phyloP scores from a whole-genome alignment of 2,113 vertebrate species.

The Cygnus atratus region DNA sequence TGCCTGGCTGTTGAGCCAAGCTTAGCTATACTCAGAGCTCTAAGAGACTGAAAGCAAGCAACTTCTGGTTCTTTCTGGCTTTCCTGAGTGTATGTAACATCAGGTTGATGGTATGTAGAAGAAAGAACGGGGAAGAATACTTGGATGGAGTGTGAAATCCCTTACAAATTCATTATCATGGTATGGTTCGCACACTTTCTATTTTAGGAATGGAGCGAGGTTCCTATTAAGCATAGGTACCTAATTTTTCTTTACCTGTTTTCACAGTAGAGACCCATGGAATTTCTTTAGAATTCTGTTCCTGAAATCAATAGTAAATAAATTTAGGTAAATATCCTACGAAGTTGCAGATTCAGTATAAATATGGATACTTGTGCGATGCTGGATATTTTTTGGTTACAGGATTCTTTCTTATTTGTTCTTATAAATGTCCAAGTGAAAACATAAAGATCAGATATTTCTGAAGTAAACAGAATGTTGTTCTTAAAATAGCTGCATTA shows the following conservation, averaged over 20 bases:
- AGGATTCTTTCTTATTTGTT: background rate
- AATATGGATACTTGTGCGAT: background rate
- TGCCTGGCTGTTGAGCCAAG: background rate
- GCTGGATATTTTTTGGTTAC: background rate
- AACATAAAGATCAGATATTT: background rate
- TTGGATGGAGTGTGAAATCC: background rate
- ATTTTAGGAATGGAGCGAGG: background rate
- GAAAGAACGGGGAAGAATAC: background rate
- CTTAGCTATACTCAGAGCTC: background rate
- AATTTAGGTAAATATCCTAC: background rate
- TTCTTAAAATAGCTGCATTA: background rate
- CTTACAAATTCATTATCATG: background rate
- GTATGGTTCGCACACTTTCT: background rate
- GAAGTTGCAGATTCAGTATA: background rate
- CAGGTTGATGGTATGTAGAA: background rate
- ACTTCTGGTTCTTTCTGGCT: background rate
- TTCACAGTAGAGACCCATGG: background rate
- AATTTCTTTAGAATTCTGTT: background rate
- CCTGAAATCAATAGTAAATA: background rate
- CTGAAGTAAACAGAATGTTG: background rate
- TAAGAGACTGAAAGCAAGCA: background rate
- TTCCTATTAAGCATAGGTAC: background rate
- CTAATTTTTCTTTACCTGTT: background rate
- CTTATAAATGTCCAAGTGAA: background rate
- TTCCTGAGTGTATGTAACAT: background rate